phyloP scores from a whole-genome alignment of 2,113 vertebrate genomes.

The Petrocephalus microphthalmus region DNA sequence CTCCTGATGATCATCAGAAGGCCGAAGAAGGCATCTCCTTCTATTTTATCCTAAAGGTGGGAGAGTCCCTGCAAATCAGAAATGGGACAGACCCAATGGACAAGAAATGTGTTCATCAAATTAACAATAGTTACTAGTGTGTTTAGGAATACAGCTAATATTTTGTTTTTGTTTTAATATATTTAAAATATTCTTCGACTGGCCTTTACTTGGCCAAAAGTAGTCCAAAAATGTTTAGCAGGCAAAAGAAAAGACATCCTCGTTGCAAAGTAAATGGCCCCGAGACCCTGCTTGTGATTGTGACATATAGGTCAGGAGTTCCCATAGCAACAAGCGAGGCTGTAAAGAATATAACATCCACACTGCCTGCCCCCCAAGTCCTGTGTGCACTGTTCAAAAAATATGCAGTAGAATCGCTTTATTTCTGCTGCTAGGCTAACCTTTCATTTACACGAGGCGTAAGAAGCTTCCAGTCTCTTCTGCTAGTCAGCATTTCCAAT shows the following conservation, averaged over 20 bases:
- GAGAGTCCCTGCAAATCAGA: background rate
- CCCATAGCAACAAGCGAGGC: background rate
- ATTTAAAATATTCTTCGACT: background rate
- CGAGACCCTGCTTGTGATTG: background rate
- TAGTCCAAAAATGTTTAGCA: background rate
- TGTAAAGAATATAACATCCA: background rate
- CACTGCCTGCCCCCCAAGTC: background rate
- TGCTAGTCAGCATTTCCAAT: constrained; percentile 50
- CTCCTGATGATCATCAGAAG: background rate
- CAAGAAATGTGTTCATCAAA: background rate
- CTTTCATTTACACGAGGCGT: constrained; percentile 53
- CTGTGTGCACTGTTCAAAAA: background rate
- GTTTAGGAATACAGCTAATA: background rate
- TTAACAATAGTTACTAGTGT: background rate
- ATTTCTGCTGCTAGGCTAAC: constrained; percentile 33
- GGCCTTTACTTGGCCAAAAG: background rate
- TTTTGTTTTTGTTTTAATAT: background rate
- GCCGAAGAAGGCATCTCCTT: background rate
- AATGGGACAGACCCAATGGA: background rate
- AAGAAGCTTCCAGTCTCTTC: constrained; percentile 37
- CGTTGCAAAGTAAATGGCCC: background rate
- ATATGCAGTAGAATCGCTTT: background rate
- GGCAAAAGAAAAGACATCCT: background rate
- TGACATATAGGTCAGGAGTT: background rate
- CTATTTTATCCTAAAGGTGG: background rate